phyloP scores from a whole-genome alignment of 2,113 vertebrate species.

The Rattus rattus region DNA sequence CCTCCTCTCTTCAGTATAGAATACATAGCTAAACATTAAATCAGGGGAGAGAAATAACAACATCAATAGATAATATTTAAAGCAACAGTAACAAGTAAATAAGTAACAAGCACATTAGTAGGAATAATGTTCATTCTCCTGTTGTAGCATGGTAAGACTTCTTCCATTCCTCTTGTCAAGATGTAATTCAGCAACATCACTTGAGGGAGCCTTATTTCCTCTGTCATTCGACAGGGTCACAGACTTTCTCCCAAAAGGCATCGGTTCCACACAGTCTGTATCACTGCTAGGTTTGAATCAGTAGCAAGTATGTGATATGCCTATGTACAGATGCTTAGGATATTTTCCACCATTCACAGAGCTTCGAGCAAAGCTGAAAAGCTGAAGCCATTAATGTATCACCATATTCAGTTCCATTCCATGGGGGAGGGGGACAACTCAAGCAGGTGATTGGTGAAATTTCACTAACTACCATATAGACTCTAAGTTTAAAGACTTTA shows the following conservation, averaged over 20 bases:
- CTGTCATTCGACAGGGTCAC: background rate
- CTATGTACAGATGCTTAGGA: background rate
- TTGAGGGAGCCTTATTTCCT: background rate
- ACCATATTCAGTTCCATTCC: constrained; percentile 2
- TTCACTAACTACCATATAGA: constrained; percentile 1
- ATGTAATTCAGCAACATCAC: constrained; percentile 15
- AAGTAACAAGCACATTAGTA: background rate
- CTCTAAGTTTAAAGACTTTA: background rate
- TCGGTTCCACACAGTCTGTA: background rate
- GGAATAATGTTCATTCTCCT: constrained; percentile 31
- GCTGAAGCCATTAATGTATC: background rate
- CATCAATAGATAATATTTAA: constrained; percentile 43
- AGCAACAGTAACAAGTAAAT: constrained; percentile 41
- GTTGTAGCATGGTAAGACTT: constrained; percentile 1
- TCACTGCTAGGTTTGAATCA: background rate
- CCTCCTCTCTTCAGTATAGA: background rate
- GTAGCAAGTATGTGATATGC: background rate
- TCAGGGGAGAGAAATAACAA: constrained; percentile 15
- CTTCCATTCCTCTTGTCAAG: constrained; percentile 5
- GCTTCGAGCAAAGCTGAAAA: background rate
- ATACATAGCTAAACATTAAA: constrained; percentile 55
- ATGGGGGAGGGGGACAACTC: background rate
- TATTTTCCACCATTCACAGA: constrained; percentile 18
- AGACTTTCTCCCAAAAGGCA: constrained; percentile 11
- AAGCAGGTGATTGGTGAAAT: background rate